Base-by-base conservation (phyloP, 2,113 vertebrate genomes). In the Phylloscopus trochilus region DNA sequence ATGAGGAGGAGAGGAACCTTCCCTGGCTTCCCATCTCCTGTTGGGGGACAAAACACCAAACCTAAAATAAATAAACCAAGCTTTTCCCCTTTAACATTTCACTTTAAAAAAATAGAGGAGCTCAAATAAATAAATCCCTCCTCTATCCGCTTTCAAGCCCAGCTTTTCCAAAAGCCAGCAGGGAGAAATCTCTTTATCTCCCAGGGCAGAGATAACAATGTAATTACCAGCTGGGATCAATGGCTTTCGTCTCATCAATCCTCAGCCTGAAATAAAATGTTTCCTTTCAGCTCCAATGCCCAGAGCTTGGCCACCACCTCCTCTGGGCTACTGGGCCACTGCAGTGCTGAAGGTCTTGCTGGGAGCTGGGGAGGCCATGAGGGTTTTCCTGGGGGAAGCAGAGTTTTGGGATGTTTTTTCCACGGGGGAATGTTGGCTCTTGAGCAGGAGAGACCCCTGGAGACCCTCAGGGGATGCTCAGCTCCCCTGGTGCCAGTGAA, bases 111-210 rank as follows among this genome's bases (percentile, higher is more conserved):
- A 96, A 68, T 7, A 66, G 75, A 89, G 63, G 44, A 67, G 44
- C 83, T 69, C 55, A 66, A 33, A 70, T 21, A 62, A 87, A 68
- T 60, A 91, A 92, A 87, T 89, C 88, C 81, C 37, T 56, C 22
- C 62, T 79, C 72, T 51, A 73, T 72, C 89, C 3, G 3, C 80
- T 89, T 89, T 52, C 2, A 14, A 90, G 70, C 51, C 37, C n/a
- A 22, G 80, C 90, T 93, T 89, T 87, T 75, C 93, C 69, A 88
- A 92, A 58, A 94, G 82, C 68, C 92, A 81, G 58, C 85, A 63
- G 76, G 78, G 39, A 74, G 87, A 69, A 79, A 91, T 91, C 93
- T 80, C 87, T 95, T 94, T 87, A 77, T 88, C 92, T 96, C 6
- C 2, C n/a, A 49, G 83, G 84, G 78, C 87, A 53, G 70, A 72